Evolutionary conservation across 2,888 invertebrate species (phyloP).

Genomic region (Scrobipalpa costella): DNA sequence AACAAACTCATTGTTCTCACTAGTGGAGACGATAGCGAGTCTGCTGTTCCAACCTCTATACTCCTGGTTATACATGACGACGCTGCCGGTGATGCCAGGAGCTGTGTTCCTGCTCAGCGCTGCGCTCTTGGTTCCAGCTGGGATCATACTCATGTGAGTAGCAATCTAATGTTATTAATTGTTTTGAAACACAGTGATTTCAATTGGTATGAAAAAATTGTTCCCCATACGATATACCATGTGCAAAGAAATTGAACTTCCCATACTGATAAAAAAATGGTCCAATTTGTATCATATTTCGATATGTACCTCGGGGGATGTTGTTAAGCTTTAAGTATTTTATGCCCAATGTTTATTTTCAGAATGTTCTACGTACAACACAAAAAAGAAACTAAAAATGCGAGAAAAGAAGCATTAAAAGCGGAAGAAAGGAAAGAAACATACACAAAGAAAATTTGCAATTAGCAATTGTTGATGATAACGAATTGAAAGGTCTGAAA

Average conservation of each 20-base stretch:
- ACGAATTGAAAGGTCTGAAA: constrained; percentile 25
- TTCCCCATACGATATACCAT: too few species aligned
- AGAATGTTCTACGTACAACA: constrained; percentile 64
- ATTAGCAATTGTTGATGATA: too few species aligned
- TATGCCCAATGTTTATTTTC: constrained; percentile 37
- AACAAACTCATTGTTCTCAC: constrained; percentile 70
- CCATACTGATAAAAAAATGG: too few species aligned
- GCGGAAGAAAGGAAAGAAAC: constrained; percentile 53
- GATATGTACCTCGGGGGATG: too few species aligned
- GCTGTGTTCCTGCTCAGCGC: constrained; percentile 68
- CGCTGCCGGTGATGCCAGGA: constrained; percentile 64
- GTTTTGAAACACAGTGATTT: too few species aligned
- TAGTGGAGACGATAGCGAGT: constrained; percentile 69
- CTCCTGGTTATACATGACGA: constrained; percentile 73
- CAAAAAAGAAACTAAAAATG: constrained; percentile 45
- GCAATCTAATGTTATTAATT: too few species aligned
- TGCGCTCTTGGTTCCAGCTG: constrained; percentile 59
- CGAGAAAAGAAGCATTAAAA: constrained; percentile 61
- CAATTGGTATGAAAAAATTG: too few species aligned
- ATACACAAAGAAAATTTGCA: constrained; percentile 40
- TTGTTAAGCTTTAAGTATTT: background rate
- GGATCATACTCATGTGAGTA: constrained; percentile 61
- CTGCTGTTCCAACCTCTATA: constrained; percentile 70
- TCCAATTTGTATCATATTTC: too few species aligned
- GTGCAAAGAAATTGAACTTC: too few species aligned